Conservation (phyloP, 1,140 invertebrate species). For the Sitodiplosis mosellana region DNA sequence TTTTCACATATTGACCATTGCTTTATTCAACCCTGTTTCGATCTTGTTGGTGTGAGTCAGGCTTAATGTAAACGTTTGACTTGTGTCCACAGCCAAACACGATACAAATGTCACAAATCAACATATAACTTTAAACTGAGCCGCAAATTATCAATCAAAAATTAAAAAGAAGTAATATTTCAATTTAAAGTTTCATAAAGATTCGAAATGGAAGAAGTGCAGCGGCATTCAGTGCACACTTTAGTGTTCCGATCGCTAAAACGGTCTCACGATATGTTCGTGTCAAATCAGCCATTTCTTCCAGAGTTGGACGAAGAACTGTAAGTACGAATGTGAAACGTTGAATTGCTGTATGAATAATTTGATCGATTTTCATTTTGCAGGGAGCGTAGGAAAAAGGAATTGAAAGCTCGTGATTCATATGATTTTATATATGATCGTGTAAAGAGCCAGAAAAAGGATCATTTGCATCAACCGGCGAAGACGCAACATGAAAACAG, state of each 20-base stretch:
- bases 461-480: constrained; percentile 17
- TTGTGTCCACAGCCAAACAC: too few relatives aligned
- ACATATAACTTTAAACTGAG: too few relatives aligned
- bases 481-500: constrained; percentile 37
- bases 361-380: constrained; percentile 15
- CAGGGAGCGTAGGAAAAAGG: constrained; percentile 57
- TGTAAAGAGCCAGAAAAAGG: constrained; percentile 24
- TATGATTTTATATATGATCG: constrained; percentile 75
- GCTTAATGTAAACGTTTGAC: too few relatives aligned
- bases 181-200: too few relatives aligned
- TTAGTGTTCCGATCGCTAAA: constrained; percentile 94
- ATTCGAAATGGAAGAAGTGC: constrained; percentile 55
- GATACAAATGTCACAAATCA: too few relatives aligned
- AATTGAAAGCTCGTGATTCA: constrained; percentile 67
- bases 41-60: too few relatives aligned
- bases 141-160: background rate
- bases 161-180: background rate
- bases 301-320: constrained; percentile 66
- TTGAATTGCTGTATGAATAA: constrained; percentile 2
- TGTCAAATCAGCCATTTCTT: constrained; percentile 71
- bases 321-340: constrained; percentile 47
- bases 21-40: too few relatives aligned
- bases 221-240: constrained; percentile 91
- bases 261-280: constrained; percentile 93
- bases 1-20: too few relatives aligned